Evolutionary conservation across 2,797 vertebrate genomes (phyloP), one percentile per base, ranked within the genome.

Genomic region (Sebastes reedi): DNA sequence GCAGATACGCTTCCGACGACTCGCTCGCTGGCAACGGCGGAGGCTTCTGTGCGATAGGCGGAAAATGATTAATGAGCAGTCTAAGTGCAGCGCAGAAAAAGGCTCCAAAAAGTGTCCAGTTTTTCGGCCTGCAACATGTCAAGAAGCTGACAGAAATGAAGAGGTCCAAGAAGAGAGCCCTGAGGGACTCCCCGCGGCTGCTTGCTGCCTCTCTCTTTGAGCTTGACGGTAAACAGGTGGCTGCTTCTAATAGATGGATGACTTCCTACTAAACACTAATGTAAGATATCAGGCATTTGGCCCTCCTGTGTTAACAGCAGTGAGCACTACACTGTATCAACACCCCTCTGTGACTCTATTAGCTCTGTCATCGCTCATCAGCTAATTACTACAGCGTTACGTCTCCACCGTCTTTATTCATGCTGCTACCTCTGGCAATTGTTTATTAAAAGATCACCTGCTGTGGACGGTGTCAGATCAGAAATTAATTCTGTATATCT

Each of bases 41-140:
- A 84, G 54, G 71, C 65, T 78, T 88, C 78, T 74, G 78, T 85
- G 73, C 79, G 90, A 94, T 85, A 80, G 90, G 77, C 83, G 88
- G 83, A 84, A 80, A 83, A 93, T 94, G 93, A 95, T 94, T 92
- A 94, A 95, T 89, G 92, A 94, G 83, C 73, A 79, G 78, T 84
- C 68, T 86, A 66, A 92, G 88, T 87, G 87, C 84, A 82, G 75
- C 76, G 30, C 76, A 74, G 83, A 61, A 85, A 85, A 82, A 80
- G 66, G 50, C 42, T 88, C 79, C 64, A 9, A 42, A 82, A 80
- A 80, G 39, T 30, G 27, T 80, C 74, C 39, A 42, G 54, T 66
- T 36, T 79, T 78, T 83, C 22, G 14, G 22, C 27, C 71, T 66
- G 46, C 32, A 54, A 39, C 52, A 52, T 79, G 88, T 88, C 20